Evolutionary conservation across 2,888 invertebrate species (phyloP), one percentile per base, ranked within the genome.

Genomic region (Cantharis rustica): DNA sequence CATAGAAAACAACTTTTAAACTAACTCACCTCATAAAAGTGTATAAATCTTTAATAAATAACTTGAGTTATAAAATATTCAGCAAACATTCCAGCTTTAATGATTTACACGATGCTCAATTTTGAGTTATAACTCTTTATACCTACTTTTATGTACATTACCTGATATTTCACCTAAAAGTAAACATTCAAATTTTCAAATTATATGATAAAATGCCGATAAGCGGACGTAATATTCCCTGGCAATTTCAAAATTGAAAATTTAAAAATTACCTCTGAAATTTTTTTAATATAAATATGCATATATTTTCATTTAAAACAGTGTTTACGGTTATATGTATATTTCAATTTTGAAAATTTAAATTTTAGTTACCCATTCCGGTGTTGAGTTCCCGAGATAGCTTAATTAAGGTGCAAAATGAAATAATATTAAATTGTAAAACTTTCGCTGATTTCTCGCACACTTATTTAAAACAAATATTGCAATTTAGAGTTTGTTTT

Each of bases 11-110:
- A 31, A 63, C 31, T 74, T 62, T 74, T 31, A 27, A 16, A 15
- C 16, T 13, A 31, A 69, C 23, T 71, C 66, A 27, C 68, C 61
- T 20, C 61, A 63, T 68, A 66, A 74, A 66, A 68, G 71, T 31
- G 75, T 71, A 69, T 75, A 75, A 75, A 75, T 75, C 75, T 75
- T 75, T 16, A 11, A 26, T 68, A 75, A 75, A 66, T 75, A 70
- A 75, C 70, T 75, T 61, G n/a, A 61, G 23, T 61, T 71, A 64
- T 75, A 75, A 75, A 75, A 75, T 75, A 75, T 75, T 75, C 75
- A 75, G 31, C 17, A 66, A 64, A 31, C 61, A 17, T 61, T 71
- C 71, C 16, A 68, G 31, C 69, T 73, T 13, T 61, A 63, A 69
- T 73, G 74, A 74, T 74, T 74, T 74, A 74, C 69, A 66, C 69